These are phyloP conservation scores for Prochilodus magdalenae DNA, from an alignment of 2,113 vertebrate species.

Conservation along the genomic window DNA sequence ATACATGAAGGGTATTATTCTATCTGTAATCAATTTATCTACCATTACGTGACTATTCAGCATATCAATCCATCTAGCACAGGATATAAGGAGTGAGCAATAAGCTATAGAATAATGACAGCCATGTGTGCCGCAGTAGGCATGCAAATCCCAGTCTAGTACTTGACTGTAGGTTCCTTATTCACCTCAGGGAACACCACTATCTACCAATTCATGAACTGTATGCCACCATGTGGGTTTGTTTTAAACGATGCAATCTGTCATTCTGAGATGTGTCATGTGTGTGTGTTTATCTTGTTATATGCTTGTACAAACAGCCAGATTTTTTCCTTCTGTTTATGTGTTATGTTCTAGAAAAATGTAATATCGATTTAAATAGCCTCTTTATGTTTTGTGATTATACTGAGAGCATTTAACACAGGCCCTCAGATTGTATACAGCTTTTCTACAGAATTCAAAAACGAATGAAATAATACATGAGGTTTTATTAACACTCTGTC, in stretches of 20 bases:
- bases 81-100: too few relatives aligned
- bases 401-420: too few relatives aligned
- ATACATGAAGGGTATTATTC: too few relatives aligned
- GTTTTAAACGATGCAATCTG: slow-evolving; percentile 38
- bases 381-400: too few relatives aligned
- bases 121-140: slow-evolving; percentile 18
- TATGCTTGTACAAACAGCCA: slow-evolving; percentile 40
- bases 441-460: too few relatives aligned
- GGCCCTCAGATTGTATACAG: too few relatives aligned
- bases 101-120: slow-evolving; percentile 38
- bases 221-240: slow-evolving; percentile 26
- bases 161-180: neutral
- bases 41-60: too few relatives aligned
- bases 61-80: too few relatives aligned
- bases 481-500: too few relatives aligned
- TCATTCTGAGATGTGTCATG: slow-evolving; percentile 43
- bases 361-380: neutral
- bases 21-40: too few relatives aligned
- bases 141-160: too few relatives aligned
- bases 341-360: slow-evolving; percentile 21
- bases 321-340: slow-evolving; percentile 27
- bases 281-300: slow-evolving; percentile 25
- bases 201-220: neutral
- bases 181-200: slow-evolving; percentile 19
- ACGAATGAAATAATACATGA: too few relatives aligned